Base-by-base conservation (phyloP, 2,888 invertebrate genomes). In the Sipha maydis region DNA sequence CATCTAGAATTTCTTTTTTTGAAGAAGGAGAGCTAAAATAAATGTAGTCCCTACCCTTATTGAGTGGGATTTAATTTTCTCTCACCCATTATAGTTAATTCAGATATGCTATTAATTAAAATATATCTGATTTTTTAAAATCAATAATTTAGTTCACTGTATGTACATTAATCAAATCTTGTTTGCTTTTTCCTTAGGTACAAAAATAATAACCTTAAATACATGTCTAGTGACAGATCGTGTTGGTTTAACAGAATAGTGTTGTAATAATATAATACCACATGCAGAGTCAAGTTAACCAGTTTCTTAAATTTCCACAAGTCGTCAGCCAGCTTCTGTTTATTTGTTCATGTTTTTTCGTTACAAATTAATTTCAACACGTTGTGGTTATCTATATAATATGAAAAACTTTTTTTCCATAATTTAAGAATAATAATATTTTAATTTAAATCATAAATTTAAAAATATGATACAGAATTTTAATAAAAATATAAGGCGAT, bases 261-360 rank as follows among this genome's bases (percentile, higher is more conserved):
- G 25, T 61, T 5, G 61, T 61, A 61, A 25, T 61, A 61, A 25
- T 21, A 56, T 61, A 41, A 28, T 73, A 71, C 54, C 71, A 54
- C 71, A 54, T 54, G 34, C 8, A 25, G 71, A 48, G 41, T 17
- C n/a, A 8, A 71, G n/a, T 71, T 73, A 25, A 83, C 71, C 71
- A 34, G 83, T 71, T 71, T 83, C 71, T 83, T 41, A 28, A 54
- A 83, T 73, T 31, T 83, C 48, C 54, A 31, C 19, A 8, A 31
- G 69, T 83, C 31, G 31, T 28, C 38, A 28, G n/a, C 41, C 69
- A 41, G 82, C 82, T 82, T 71, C 69, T 82, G 79, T 80, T 67
- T 17, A 38, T 19, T 1, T 61, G 0, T 34, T 25, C 25, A 34
- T n/a, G n/a, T 38, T n/a, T n/a, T n/a, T n/a, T 67, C 56, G 34